Evolutionary conservation across 2,113 vertebrate genomes (phyloP).

Genomic region (Macheiramphus alcinus): DNA sequence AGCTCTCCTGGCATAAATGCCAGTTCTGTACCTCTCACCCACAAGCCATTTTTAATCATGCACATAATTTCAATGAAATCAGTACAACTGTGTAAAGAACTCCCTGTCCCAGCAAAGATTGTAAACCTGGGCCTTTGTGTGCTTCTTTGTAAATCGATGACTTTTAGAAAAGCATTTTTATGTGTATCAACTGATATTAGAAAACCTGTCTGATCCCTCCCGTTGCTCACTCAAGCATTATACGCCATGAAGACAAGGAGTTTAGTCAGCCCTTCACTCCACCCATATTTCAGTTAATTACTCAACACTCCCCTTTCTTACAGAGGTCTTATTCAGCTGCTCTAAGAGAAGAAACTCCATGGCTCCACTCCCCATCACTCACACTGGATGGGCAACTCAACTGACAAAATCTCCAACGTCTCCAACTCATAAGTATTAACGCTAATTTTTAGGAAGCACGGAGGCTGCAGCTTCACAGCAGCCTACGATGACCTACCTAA

Average conservation of each 20-base stretch:
- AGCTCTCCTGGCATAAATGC: not conserved
- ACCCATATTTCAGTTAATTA: conserved; percentile 19
- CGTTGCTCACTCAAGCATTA: not conserved
- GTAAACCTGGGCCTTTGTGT: not conserved
- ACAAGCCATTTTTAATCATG: not conserved
- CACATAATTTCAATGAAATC: not conserved
- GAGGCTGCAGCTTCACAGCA: not conserved
- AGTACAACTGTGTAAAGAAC: not conserved
- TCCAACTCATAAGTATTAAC: not conserved
- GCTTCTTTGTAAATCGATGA: not conserved
- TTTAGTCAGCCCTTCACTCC: conserved; percentile 14
- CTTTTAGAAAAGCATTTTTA: not conserved
- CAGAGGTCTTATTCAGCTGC: not conserved
- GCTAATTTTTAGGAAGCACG: not conserved
- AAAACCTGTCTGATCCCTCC: not conserved
- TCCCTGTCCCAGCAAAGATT: not conserved
- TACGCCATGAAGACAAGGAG: not conserved
- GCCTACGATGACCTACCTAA: not conserved
- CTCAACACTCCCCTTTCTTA: conserved; percentile 5
- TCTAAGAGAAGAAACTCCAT: not conserved
- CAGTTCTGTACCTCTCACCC: not conserved
- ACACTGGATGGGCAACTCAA: not conserved
- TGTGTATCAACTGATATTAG: not conserved
- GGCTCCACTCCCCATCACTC: not conserved
- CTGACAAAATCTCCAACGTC: not conserved